A percentile compares a stretch with the other conserved stretches of the same genome.
Evolutionary conservation across 2,888 invertebrate genomes (phyloP).

Genomic region (Caenorhabditis sp.): DNA sequence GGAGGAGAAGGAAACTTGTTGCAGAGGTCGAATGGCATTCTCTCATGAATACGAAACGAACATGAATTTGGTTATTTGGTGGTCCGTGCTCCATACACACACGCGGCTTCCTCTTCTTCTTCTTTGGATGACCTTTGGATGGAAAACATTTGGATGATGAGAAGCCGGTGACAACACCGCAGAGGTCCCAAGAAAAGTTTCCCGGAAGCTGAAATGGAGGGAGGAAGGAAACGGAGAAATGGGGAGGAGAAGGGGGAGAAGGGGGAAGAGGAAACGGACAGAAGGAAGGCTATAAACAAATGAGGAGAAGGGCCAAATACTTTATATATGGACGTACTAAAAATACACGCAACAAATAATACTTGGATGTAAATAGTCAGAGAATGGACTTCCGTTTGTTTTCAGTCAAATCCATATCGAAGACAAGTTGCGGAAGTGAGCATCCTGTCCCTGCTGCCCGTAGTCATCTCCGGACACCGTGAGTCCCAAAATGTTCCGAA

Average conservation of each 20-base stretch:
- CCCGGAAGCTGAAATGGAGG: constrained; percentile 36
- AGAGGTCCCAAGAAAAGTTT: constrained; percentile 8
- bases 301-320: constrained; percentile 28
- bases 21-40: constrained; percentile 57
- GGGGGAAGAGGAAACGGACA: neutral
- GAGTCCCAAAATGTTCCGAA: constrained; percentile 45
- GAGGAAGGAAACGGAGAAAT: neutral
- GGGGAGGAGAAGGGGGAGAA: neutral
- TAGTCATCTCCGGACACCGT: constrained; percentile 30
- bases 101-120: too few species aligned
- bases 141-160: constrained; percentile 19
- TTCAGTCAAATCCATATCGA: constrained; percentile 49
- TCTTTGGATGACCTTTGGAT: constrained; percentile 44
- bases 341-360: constrained; percentile 1
- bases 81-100: neutral
- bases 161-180: constrained; percentile 37
- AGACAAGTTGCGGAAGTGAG: constrained; percentile 45
- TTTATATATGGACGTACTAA: neutral
- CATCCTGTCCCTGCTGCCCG: constrained; percentile 43
- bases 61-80: constrained; percentile 58
- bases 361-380: too few species aligned
- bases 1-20: constrained; percentile 39
- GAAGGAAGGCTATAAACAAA: constrained; percentile 23
- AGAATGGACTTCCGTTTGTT: too few species aligned
- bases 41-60: constrained; percentile 60